These are phyloP conservation scores for Callorhinus ursinus DNA, from an alignment of 2,113 vertebrate genomes.

Conservation along the genomic window DNA sequence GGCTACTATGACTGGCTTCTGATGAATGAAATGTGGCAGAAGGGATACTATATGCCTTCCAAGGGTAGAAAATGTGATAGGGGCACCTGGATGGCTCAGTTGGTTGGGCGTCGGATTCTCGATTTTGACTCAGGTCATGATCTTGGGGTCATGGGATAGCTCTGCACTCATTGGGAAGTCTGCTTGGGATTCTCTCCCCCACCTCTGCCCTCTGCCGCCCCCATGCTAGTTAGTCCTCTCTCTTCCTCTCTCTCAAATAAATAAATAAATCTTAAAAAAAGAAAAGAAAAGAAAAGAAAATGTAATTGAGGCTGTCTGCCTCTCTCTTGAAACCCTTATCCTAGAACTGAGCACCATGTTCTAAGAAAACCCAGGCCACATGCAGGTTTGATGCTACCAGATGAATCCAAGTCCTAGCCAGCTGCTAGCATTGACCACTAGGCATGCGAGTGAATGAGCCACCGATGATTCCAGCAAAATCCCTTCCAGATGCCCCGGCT, in stretches of 20 bases:
- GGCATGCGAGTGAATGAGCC: neutral
- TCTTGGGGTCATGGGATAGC: neutral
- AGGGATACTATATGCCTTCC: neutral
- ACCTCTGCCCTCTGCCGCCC: rapidly evolving
- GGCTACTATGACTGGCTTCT: neutral
- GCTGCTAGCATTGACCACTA: neutral
- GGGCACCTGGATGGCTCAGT: neutral
- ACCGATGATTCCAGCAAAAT: neutral
- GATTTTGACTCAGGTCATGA: neutral
- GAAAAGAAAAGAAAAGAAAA: neutral
- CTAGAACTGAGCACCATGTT: neutral
- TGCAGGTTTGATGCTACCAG: neutral
- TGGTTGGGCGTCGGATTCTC: neutral
- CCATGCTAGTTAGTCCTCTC: neutral
- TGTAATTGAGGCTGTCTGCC: neutral
- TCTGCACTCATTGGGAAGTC: neutral
- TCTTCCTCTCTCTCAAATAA: neutral
- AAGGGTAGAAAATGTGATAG: neutral
- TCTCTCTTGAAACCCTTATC: neutral
- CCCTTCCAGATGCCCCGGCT: neutral
- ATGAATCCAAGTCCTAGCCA: too few relatives aligned
- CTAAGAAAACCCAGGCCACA: neutral
- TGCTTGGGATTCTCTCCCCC: neutral
- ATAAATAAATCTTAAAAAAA: neutral
- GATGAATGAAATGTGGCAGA: neutral